A percentile compares a stretch with the other conserved stretches of the same genome.
Evolutionary conservation across 2,113 vertebrate genomes (phyloP).

Genomic region (Pterocles gutturalis): DNA sequence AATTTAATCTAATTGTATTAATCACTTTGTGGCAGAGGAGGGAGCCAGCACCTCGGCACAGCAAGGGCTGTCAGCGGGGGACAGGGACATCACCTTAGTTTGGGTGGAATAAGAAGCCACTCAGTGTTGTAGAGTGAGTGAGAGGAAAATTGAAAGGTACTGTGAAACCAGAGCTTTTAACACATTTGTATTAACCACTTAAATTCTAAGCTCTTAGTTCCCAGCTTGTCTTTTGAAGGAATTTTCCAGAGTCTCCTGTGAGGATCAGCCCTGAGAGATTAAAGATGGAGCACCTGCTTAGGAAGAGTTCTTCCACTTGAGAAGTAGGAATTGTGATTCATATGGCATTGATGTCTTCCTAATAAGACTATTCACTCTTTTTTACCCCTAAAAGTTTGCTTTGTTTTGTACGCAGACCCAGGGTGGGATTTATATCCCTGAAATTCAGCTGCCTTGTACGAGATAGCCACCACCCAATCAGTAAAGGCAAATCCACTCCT

Average conservation of each 20-base stretch:
- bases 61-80: background rate
- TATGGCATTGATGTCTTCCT: background rate
- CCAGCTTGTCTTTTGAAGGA: background rate
- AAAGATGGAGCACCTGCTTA: background rate
- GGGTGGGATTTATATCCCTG: background rate
- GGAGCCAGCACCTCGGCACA: accelerated
- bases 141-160: background rate
- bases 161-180: background rate
- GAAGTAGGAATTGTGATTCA: background rate
- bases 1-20: background rate
- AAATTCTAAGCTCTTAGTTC: background rate
- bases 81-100: background rate
- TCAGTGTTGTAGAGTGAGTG: background rate
- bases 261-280: background rate
- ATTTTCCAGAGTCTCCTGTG: background rate
- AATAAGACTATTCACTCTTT: background rate
- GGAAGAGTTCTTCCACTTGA: background rate
- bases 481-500: background rate
- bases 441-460: background rate
- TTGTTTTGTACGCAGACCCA: background rate
- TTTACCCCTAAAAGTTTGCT: background rate
- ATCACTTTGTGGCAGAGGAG: background rate
- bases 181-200: background rate
- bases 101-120: background rate
- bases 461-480: background rate